A percentile compares a stretch with the other conserved stretches of the same genome.
phyloP scores from a whole-genome alignment of 2,797 vertebrate species.

The Synanceia verrucosa region DNA sequence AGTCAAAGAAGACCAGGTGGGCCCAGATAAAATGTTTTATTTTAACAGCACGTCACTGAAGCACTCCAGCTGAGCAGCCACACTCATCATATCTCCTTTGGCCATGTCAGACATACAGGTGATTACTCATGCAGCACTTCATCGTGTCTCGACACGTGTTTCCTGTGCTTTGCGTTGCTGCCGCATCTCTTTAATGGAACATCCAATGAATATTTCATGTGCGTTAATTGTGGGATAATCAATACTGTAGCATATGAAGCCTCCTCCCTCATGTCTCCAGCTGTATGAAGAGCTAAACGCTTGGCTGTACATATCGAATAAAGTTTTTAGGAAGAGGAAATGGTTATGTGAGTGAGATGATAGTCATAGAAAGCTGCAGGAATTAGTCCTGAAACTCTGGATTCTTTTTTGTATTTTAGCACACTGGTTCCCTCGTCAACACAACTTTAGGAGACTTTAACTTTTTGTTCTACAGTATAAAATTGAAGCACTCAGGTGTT shows the following conservation, averaged over 20 bases:
- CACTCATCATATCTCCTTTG: neutral
- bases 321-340: conserved; percentile 4
- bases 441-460: too few relatives aligned
- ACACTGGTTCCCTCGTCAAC: too few relatives aligned
- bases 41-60: conserved; percentile 12
- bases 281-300: conserved; percentile 4
- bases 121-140: conserved; percentile 35
- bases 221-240: conserved; percentile 56
- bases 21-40: conserved; percentile 21
- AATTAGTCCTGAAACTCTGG: too few relatives aligned
- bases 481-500: too few relatives aligned
- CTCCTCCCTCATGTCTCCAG: conserved; percentile 16
- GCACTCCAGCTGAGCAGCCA: conserved; percentile 14
- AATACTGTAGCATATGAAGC: conserved; percentile 36
- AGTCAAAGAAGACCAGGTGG: conserved; percentile 41
- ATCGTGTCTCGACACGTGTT: conserved; percentile 21
- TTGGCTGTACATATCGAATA: neutral
- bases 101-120: conserved; percentile 27
- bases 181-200: conserved; percentile 48
- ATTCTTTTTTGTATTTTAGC: too few relatives aligned
- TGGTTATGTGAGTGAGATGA: neutral
- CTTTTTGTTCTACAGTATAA: too few relatives aligned
- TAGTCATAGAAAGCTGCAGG: too few relatives aligned
- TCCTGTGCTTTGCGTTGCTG: conserved; percentile 32
- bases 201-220: conserved; percentile 68